Percentiles rank a stretch among this genome's conserved stretches.
Conservation (phyloP, 2,888 invertebrate genomes). For the Malachius bipustulatus region DNA sequence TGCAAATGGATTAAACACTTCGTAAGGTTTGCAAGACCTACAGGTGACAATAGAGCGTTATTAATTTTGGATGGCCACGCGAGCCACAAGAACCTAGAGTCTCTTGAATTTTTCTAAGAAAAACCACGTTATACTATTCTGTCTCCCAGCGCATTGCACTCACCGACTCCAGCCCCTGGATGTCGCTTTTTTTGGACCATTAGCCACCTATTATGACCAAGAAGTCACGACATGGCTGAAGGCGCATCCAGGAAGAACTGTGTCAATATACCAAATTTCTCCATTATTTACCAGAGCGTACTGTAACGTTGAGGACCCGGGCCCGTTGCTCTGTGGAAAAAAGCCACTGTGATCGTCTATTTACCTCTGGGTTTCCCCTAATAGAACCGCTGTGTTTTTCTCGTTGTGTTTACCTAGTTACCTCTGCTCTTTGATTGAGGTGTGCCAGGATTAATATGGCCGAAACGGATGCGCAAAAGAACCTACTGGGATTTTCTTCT, state of each 20-base stretch:
- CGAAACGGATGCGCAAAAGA: too few species aligned
- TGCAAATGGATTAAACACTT: constrained; percentile 1
- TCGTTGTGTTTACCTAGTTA: too few species aligned
- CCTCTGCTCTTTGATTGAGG: too few species aligned
- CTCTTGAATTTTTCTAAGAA: constrained; percentile 4
- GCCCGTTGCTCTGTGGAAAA: too few species aligned
- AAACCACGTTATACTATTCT: constrained; percentile 10
- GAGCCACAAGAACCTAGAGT: constrained; percentile 4
- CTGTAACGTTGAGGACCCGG: too few species aligned
- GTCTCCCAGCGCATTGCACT: constrained; percentile 10
- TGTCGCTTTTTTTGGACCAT: constrained; percentile 11
- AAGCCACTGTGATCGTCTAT: too few species aligned
- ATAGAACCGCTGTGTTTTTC: too few species aligned
- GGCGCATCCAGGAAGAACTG: constrained; percentile 9
- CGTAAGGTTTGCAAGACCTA: constrained; percentile 3
- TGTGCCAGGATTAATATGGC: too few species aligned
- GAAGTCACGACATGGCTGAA: constrained; percentile 12
- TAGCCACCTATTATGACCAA: constrained; percentile 11
- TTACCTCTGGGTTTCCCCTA: too few species aligned
- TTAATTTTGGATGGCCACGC: constrained; percentile 1
- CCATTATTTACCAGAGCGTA: constrained; percentile 14
- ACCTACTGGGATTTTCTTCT: too few species aligned
- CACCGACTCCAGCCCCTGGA: constrained; percentile 12
- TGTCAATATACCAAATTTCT: constrained; percentile 12
- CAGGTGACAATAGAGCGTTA: not conserved